Evolutionary conservation across 2,888 invertebrate genomes (phyloP).

Genomic region (Stratiomys singularior): DNA sequence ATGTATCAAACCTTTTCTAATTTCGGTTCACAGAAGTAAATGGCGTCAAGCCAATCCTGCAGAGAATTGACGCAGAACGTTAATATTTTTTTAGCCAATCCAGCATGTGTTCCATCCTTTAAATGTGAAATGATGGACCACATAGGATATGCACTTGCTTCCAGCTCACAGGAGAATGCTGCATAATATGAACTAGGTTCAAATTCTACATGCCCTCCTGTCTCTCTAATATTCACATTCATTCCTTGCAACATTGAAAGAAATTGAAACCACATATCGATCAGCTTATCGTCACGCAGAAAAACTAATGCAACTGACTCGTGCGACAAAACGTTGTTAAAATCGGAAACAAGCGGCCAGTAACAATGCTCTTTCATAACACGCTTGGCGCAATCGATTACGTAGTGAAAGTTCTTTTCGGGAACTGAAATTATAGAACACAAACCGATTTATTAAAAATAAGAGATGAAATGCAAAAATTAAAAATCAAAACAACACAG

Average conservation of each 20-base stretch:
- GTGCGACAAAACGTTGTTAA: slow-evolving; percentile 95
- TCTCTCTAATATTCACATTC: slow-evolving; percentile 94
- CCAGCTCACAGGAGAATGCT: slow-evolving; percentile 96
- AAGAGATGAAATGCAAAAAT: no score
- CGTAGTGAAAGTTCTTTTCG: slow-evolving; percentile 84
- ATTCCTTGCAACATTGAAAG: slow-evolving; percentile 96
- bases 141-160: slow-evolving; percentile 97
- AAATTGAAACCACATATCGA: slow-evolving; percentile 96
- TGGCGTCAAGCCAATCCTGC: slow-evolving; percentile 89
- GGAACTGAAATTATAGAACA: slow-evolving; percentile 75
- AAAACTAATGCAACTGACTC: slow-evolving; percentile 90
- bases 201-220: slow-evolving; percentile 92
- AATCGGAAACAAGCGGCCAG: slow-evolving; percentile 97
- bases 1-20: slow-evolving; percentile 69
- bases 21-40: slow-evolving; percentile 76
- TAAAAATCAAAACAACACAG: no score
- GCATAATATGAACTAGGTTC: slow-evolving; percentile 98
- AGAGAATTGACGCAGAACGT: slow-evolving; percentile 81
- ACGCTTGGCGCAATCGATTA: slow-evolving; percentile 90
- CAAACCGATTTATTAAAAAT: no score
- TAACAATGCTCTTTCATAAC: slow-evolving; percentile 99
- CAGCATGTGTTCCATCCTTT: slow-evolving; percentile 76
- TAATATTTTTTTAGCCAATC: slow-evolving; percentile 80
- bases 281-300: slow-evolving; percentile 85
- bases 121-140: slow-evolving; percentile 95